Conservation (phyloP, 1,140 invertebrate genomes). For the Araneus ventricosus region DNA sequence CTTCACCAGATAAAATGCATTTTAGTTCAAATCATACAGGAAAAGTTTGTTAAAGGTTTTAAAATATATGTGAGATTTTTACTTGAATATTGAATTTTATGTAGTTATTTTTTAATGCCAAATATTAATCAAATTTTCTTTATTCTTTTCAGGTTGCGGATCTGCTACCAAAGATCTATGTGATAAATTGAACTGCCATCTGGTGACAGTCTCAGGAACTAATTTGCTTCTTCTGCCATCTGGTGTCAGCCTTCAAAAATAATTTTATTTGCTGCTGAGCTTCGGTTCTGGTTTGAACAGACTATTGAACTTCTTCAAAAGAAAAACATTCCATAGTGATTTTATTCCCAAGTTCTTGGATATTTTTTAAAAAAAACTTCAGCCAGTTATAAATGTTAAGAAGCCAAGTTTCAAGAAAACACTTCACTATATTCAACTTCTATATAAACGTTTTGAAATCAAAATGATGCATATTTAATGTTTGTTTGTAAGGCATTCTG, state of each 20-base stretch:
- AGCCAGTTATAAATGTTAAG: background rate
- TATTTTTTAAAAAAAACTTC: background rate
- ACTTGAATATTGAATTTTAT: background rate
- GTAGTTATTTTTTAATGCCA: background rate
- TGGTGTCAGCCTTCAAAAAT: background rate
- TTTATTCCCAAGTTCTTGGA: background rate
- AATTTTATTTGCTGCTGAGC: background rate
- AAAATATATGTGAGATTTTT: too few species aligned
- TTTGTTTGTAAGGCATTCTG: too few species aligned
- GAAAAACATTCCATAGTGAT: background rate
- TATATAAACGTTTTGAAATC: too few species aligned
- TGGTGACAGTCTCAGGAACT: background rate
- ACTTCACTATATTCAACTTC: background rate
- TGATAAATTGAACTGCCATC: conserved; percentile 8
- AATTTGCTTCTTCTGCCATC: conserved; percentile 11
- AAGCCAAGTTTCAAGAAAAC: background rate
- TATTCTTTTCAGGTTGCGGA: background rate
- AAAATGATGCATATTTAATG: too few species aligned
- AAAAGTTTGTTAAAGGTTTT: too few species aligned
- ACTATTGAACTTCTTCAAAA: background rate
- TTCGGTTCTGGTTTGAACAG: background rate
- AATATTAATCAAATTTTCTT: background rate
- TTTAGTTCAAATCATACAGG: background rate
- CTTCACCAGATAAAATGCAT: too few species aligned
- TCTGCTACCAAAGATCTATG: conserved; percentile 29